Conservation (phyloP, 2,797 vertebrate species). For the Alauda arvensis region DNA sequence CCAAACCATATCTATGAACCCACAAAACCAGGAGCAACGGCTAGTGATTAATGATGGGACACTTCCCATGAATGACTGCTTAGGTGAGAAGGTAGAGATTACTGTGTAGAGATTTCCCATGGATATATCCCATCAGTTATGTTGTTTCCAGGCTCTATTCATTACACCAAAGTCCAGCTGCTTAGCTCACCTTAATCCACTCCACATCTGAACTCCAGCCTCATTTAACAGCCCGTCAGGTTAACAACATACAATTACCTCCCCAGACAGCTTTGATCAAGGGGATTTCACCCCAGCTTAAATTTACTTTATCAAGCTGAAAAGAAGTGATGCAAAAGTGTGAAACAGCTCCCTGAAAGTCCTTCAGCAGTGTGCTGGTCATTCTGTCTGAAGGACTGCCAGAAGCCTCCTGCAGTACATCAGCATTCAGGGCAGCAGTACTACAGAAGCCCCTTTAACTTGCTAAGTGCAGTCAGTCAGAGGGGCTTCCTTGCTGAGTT, state of each 20-base stretch:
- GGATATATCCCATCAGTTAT: fast-evolving
- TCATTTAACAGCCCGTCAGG: not conserved
- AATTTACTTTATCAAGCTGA: not conserved
- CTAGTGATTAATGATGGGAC: not conserved
- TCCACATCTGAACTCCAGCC: not conserved
- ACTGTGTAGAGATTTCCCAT: not conserved
- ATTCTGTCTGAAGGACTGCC: not conserved
- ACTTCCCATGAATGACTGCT: not conserved
- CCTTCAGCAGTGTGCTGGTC: not conserved
- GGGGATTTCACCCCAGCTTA: not conserved
- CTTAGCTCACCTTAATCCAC: not conserved
- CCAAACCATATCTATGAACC: fast-evolving
- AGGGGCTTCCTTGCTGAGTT: not conserved
- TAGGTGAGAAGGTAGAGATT: not conserved
- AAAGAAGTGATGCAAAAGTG: not conserved
- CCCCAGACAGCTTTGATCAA: not conserved
- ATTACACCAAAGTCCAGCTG: not conserved
- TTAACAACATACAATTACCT: not conserved
- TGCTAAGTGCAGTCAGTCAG: fast-evolving
- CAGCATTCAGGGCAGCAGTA: not conserved
- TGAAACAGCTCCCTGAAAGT: not conserved
- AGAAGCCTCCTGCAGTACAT: not conserved
- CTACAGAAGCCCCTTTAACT: not conserved
- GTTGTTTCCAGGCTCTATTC: not conserved
- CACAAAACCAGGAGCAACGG: not conserved